phyloP scores from a whole-genome alignment of 1,140 invertebrate species.

The Neodiprion virginianus region DNA sequence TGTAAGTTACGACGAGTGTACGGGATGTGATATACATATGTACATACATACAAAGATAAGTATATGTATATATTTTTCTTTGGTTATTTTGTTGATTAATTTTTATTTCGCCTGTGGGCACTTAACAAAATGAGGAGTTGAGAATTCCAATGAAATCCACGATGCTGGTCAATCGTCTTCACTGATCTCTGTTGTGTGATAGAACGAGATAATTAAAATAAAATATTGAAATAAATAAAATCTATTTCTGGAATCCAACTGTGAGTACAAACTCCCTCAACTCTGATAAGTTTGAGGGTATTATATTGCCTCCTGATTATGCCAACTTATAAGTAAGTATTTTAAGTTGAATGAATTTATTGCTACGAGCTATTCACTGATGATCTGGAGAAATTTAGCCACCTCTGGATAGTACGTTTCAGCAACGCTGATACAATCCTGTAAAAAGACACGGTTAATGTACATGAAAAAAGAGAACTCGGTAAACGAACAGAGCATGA shows the following conservation, averaged over 20 bases:
- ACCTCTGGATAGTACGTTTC: slow-evolving; percentile 37
- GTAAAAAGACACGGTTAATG: slow-evolving; percentile 20
- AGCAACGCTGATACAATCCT: slow-evolving; percentile 36
- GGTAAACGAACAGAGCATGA: background rate
- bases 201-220: background rate
- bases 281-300: background rate
- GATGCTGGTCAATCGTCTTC: background rate
- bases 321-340: background rate
- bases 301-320: background rate
- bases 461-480: background rate
- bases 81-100: too few relatives aligned
- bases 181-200: background rate
- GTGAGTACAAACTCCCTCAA: background rate
- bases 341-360: background rate
- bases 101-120: background rate
- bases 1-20: too few relatives aligned
- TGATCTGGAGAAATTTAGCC: slow-evolving; percentile 29
- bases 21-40: too few relatives aligned
- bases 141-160: background rate
- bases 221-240: slow-evolving; percentile 1
- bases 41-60: too few relatives aligned
- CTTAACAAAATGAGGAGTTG: background rate
- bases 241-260: background rate
- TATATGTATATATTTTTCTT: too few relatives aligned
- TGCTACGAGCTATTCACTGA: background rate